Conservation (phyloP, 2,888 invertebrate genomes). For the Phlogophora meticulosa region DNA sequence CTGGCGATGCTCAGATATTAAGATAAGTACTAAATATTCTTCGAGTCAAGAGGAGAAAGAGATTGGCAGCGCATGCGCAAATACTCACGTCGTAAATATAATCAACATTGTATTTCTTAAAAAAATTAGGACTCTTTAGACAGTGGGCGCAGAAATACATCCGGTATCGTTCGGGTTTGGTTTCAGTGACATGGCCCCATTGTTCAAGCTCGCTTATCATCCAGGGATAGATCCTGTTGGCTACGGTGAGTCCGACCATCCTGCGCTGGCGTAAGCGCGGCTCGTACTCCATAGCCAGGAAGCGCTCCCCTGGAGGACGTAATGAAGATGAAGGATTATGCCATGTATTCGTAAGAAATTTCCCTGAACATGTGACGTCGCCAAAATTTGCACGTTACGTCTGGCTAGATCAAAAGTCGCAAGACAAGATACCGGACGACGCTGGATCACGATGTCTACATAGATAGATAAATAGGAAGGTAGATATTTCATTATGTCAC, state of each 20-base stretch:
- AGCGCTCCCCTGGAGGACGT: constrained; percentile 75
- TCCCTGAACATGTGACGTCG: neutral
- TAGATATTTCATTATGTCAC: too few relatives aligned
- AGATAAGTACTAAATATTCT: neutral
- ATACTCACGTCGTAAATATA: constrained; percentile 89
- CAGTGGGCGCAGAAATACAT: constrained; percentile 90
- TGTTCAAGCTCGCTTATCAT: constrained; percentile 88
- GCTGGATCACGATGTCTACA: neutral
- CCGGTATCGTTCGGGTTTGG: constrained; percentile 81
- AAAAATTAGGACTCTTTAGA: constrained; percentile 85
- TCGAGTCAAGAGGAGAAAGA: neutral
- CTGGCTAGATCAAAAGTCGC: neutral
- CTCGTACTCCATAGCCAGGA: constrained; percentile 79
- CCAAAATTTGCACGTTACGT: neutral
- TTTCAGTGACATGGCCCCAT: constrained; percentile 86
- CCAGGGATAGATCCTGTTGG: constrained; percentile 88
- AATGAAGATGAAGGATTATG: neutral
- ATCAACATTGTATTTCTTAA: constrained; percentile 81
- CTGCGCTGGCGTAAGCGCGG: constrained; percentile 79
- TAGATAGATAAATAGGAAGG: neutral
- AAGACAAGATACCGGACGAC: neutral
- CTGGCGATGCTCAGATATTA: too few relatives aligned
- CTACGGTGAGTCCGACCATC: constrained; percentile 87
- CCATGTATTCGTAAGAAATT: neutral
- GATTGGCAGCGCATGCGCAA: neutral